phyloP scores from a whole-genome alignment of 2,888 invertebrate species.

The Platerodrilus igneus region DNA sequence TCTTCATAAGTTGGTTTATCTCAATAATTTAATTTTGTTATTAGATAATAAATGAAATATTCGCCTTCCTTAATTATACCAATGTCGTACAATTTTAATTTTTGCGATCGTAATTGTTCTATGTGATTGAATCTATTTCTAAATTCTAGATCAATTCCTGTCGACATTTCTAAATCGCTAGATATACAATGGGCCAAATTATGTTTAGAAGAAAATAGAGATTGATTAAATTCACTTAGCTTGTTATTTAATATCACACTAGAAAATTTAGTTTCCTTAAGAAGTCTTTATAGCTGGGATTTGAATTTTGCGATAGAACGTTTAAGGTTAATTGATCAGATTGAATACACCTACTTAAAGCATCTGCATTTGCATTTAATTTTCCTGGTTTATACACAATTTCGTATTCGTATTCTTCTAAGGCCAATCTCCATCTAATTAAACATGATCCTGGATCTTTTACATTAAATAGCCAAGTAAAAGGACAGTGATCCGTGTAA shows the following conservation, averaged over 20 bases:
- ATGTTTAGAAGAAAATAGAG: not conserved
- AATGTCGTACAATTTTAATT: not conserved
- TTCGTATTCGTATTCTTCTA: slow-evolving; percentile 37
- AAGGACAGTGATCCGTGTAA: slow-evolving; percentile 36
- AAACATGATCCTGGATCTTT: slow-evolving; percentile 35
- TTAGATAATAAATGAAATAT: slow-evolving; percentile 11
- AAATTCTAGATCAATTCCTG: slow-evolving; percentile 4
- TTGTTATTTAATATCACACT: no score
- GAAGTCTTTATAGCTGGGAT: no score
- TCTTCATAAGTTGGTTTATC: slow-evolving; percentile 28
- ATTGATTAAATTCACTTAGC: not conserved
- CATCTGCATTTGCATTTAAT: slow-evolving; percentile 26
- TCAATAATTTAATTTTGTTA: slow-evolving; percentile 22
- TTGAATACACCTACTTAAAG: slow-evolving; percentile 14
- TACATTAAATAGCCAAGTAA: slow-evolving; percentile 28
- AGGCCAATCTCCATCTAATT: slow-evolving; percentile 34
- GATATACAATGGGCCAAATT: slow-evolving; percentile 6
- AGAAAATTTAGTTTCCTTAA: no score
- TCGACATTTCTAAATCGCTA: slow-evolving; percentile 1
- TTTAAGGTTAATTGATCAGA: no score
- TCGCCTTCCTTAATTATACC: slow-evolving; percentile 13
- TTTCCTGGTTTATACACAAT: slow-evolving; percentile 32
- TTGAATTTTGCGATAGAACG: no score
- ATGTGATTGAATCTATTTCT: not conserved
- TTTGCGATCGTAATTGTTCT: slow-evolving; percentile 2